Percentiles rank a stretch among this genome's conserved stretches.
phyloP scores from a whole-genome alignment of 2,888 invertebrate species.

The Drosophila ezoana region DNA sequence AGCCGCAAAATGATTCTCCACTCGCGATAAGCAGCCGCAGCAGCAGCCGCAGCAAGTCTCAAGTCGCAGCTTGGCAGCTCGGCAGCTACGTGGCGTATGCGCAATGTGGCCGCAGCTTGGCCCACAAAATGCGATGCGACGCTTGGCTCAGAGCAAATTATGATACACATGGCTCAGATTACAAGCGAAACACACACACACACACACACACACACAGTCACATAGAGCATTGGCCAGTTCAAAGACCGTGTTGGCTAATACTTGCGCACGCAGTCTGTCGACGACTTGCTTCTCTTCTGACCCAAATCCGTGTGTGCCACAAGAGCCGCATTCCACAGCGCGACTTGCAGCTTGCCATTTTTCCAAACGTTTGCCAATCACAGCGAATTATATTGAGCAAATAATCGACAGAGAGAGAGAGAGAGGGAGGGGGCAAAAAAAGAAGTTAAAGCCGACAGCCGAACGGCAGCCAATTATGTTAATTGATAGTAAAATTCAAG shows the following conservation, averaged over 20 bases:
- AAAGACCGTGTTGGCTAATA: constrained; percentile 57
- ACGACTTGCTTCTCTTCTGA: constrained; percentile 53
- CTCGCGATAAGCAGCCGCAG: constrained; percentile 62
- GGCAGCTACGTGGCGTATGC: constrained; percentile 70
- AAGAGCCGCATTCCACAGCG: constrained; percentile 51
- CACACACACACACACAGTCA: background rate
- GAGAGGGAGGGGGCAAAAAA: background rate
- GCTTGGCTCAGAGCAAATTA: constrained; percentile 50
- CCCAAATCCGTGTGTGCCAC: constrained; percentile 45
- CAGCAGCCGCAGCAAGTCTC: constrained; percentile 13
- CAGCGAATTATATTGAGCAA: constrained; percentile 59
- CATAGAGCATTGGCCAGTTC: constrained; percentile 48
- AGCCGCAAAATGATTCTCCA: constrained; percentile 70
- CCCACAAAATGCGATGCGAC: constrained; percentile 44
- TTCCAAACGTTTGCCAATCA: constrained; percentile 56
- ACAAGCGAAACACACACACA: constrained; percentile 26
- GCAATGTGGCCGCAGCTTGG: constrained; percentile 59
- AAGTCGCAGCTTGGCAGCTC: constrained; percentile 13
- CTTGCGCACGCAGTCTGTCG: constrained; percentile 18
- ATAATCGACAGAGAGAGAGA: constrained; percentile 27
- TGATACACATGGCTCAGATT: constrained; percentile 67
- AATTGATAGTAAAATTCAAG: constrained; percentile 74
- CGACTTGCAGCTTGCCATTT: constrained; percentile 39
- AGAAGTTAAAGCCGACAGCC: constrained; percentile 11
- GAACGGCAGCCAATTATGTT: constrained; percentile 68